Evolutionary conservation across 2,888 invertebrate genomes (phyloP), one percentile per base, ranked within the genome.

Genomic region (Odontocerum albicorne): DNA sequence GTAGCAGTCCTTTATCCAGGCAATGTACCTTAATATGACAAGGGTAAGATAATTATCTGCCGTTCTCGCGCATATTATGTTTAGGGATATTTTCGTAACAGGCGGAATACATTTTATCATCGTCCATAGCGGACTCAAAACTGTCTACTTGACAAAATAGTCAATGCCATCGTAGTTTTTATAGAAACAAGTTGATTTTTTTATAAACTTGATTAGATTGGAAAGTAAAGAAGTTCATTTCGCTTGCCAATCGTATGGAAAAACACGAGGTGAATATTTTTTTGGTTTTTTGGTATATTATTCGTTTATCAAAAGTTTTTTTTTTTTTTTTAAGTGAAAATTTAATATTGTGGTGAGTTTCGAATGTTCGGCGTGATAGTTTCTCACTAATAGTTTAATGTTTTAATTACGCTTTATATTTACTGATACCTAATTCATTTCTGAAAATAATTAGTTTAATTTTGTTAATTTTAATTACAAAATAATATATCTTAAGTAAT

Each of bases 401-500:
- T 44, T 46, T 46, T 46, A 46, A 46, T 46, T 46, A 46, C 46
- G 46, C 46, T 46, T 46, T 46, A 35, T 12, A 35, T 35, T 46
- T 35, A 46, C 46, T 46, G 46, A 46, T 46, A 21, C 36, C 46
- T 46, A 46, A 46, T 46, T 46, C 27, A 21, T 46, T 46, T 15
- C 35, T 21, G 35, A 46, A 46, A 35, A 35, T 35, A 3, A n/a
- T 45, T 45, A 45, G 21, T 46, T 33, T 31, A 35, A 46, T 35
- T 19, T 32, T 32, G 31, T 44, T 27, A 44, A 27, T 20, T 27
- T 7, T 46, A 46, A 46, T 46, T 27, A 27, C 27, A 27, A 27
- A 7, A 27, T 27, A 10, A 7, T 27, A 27, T 4, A 10, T 4
- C 27, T 7, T 7, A 4, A 27, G 4, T 27, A 7, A 27, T 27